Base-by-base conservation (phyloP, 2,888 invertebrate species). In the Stenchaetothrips biformis region DNA sequence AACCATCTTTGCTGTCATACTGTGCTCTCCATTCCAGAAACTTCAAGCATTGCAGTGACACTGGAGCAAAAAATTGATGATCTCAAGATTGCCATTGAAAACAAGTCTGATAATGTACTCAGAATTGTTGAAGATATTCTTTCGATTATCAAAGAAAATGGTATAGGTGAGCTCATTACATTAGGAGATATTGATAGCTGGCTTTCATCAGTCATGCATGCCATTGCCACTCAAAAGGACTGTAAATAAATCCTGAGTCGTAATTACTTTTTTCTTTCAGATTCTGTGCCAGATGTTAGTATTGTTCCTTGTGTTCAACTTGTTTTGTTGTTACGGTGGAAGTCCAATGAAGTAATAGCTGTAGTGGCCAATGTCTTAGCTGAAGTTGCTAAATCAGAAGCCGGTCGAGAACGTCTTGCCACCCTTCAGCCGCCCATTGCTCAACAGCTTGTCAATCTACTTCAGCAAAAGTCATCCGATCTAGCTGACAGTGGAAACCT, bases 371-470 rank as follows among this genome's bases (percentile, higher is more conserved):
- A 94, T 87, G 91, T 93, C 47, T 90, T 94, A 82, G 95, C 96
- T 0, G 95, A 96, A 87, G 89, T 95, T 49, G 93, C 93, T 16
- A 95, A 95, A 89, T 91, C 90, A 84, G 93, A 94, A 85, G 88
- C 89, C 74, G 93, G 94, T 85, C 90, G 96, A 81, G 91, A 91
- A 85, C 90, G 89, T 81, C 93, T 93, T 84, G 92, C 93, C 79
- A 89, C 67, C 6, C 67, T 81, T 80, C 81, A 81, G 49, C 81
- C 83, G 48, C 81, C 82, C 48, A 83, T 80, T 79, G 74, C 80
- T 80, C 79, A 82, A 81, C 78, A 83, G 77, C 81, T 82, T 79
- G 78, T 80, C 78, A 81, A 82, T 80, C 79, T 84, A 25, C 82
- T 84, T 47, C 81, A 82, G 62, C 27, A 84, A 79, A 82, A 83